These are phyloP conservation scores for Linepithema humile DNA, from an alignment of 1,140 invertebrate genomes.

Conservation along the genomic window DNA sequence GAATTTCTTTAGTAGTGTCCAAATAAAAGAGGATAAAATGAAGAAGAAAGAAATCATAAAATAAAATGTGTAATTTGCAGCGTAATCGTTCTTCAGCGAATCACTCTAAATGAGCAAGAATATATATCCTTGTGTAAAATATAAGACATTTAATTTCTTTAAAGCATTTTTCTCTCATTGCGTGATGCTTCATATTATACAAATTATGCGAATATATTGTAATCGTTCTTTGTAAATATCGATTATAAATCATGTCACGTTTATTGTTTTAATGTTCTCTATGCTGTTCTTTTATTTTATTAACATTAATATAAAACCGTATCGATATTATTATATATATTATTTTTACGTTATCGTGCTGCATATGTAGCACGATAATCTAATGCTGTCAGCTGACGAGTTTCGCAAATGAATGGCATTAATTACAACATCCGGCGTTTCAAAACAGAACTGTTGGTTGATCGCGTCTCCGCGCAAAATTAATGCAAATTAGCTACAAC, in stretches of 20 bases:
- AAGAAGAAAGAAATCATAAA: too few relatives aligned
- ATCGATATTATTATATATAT: not conserved
- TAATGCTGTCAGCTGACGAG: not conserved
- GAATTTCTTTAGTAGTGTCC: too few relatives aligned
- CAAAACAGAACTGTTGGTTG: not conserved
- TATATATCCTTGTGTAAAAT: not conserved
- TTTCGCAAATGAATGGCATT: not conserved
- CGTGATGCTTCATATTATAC: not conserved
- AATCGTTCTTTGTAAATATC: not conserved
- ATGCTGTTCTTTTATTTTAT: too few relatives aligned
- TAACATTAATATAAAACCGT: too few relatives aligned
- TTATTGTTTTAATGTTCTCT: too few relatives aligned
- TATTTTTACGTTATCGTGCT: too few relatives aligned
- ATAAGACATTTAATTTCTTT: not conserved
- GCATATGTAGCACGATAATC: not conserved
- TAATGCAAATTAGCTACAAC: constrained; percentile 24
- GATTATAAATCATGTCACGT: not conserved
- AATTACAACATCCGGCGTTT: not conserved
- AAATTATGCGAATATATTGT: not conserved
- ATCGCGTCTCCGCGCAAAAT: not conserved
- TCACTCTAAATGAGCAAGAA: not conserved
- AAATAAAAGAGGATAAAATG: too few relatives aligned
- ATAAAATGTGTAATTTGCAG: not conserved
- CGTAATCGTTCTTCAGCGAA: not conserved
- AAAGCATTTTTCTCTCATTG: not conserved